Conservation (phyloP, 2,113 vertebrate species). For the Trachemys scripta region DNA sequence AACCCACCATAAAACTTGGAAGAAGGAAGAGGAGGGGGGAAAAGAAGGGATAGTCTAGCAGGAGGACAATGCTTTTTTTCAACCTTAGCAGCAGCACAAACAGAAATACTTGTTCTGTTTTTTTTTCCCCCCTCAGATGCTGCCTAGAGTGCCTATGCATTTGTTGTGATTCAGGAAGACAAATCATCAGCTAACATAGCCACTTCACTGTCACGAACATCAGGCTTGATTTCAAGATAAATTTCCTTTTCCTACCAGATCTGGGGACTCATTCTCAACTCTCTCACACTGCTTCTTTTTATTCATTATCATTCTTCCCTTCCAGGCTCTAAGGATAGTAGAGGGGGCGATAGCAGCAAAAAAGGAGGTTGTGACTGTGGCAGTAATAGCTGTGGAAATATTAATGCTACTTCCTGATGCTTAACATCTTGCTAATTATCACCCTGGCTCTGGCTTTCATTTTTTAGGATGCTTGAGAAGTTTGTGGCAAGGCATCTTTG, state of each 20-base stretch:
- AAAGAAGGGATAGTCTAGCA: background rate
- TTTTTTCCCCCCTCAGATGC: background rate
- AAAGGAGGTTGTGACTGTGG: background rate
- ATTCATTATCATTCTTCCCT: background rate
- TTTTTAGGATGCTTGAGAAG: background rate
- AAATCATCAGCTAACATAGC: background rate
- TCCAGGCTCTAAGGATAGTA: background rate
- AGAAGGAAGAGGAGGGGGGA: background rate
- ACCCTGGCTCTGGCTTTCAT: background rate
- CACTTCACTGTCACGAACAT: background rate
- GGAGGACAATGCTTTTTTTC: background rate
- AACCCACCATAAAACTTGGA: background rate
- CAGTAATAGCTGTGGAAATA: background rate
- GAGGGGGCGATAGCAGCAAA: background rate
- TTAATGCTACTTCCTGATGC: background rate
- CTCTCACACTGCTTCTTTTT: background rate
- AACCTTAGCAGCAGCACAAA: background rate
- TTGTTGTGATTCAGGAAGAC: background rate
- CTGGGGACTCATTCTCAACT: background rate
- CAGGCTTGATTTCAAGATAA: conserved; percentile 30
- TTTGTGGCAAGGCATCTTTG: background rate
- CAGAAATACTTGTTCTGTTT: background rate
- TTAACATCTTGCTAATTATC: background rate
- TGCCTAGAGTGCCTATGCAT: background rate
- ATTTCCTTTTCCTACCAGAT: background rate